Conservation (phyloP, 1,140 invertebrate species). For the Drosophila trapezifrons region DNA sequence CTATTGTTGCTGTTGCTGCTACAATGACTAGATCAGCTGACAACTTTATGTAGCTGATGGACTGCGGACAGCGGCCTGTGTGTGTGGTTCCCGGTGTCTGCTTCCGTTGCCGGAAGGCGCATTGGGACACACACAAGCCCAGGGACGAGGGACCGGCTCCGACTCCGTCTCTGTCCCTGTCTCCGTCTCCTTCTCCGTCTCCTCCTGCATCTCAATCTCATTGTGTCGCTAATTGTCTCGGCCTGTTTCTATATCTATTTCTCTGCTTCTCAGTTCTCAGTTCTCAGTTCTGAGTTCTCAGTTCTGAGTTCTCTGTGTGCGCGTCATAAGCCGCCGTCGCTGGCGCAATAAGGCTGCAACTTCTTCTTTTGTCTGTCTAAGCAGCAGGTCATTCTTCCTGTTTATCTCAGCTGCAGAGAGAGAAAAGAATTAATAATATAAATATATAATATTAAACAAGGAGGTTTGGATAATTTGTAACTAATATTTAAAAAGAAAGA, state of each 20-base stretch:
- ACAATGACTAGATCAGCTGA: slow-evolving; percentile 63
- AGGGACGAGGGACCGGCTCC: slow-evolving; percentile 10
- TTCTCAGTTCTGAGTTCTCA: slow-evolving; percentile 1
- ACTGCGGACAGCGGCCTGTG: slow-evolving; percentile 31
- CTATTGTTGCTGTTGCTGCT: slow-evolving; percentile 2
- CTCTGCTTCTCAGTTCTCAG: slow-evolving; percentile 5
- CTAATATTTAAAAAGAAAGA: neutral
- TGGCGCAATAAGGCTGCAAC: slow-evolving; percentile 57
- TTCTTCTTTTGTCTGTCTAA: slow-evolving; percentile 60
- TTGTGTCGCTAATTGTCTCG: slow-evolving; percentile 79
- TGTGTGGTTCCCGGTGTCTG: slow-evolving; percentile 60
- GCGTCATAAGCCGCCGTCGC: slow-evolving; percentile 24
- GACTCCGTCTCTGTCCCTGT: slow-evolving; percentile 22
- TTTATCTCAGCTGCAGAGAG: slow-evolving; percentile 54
- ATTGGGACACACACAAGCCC: slow-evolving; percentile 38
- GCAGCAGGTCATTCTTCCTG: slow-evolving; percentile 82
- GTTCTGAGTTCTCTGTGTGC: slow-evolving; percentile 6
- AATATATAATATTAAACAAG: no score
- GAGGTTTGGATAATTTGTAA: no score
- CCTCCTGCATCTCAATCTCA: slow-evolving; percentile 75
- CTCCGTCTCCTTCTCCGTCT: slow-evolving; percentile 26
- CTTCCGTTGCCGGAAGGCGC: slow-evolving; percentile 74
- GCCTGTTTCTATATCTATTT: slow-evolving; percentile 38
- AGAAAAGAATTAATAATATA: no score
- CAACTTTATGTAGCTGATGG: slow-evolving; percentile 75